Evolutionary conservation across 2,797 vertebrate genomes (phyloP).

Genomic region (Scyliorhinus canicula): DNA sequence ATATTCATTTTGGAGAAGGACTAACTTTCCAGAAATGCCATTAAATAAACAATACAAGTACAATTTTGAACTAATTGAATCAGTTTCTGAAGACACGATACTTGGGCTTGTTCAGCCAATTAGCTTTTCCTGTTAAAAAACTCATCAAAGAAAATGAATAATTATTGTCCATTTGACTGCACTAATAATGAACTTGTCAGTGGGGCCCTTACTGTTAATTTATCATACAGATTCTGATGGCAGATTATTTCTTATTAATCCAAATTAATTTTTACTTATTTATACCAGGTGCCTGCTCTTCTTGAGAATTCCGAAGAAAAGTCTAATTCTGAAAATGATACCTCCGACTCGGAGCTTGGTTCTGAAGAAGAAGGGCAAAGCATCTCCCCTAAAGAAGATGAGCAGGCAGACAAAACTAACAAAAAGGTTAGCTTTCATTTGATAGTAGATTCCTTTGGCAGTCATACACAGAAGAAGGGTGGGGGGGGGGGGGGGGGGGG

Average conservation of each 20-base stretch:
- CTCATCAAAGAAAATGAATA: neutral
- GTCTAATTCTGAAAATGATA: conserved; percentile 53
- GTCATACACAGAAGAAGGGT: too few relatives aligned
- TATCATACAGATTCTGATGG: neutral
- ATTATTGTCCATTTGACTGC: neutral
- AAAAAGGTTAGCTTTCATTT: conserved; percentile 70
- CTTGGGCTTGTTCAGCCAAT: neutral
- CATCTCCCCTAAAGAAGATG: conserved; percentile 48
- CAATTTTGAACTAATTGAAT: neutral
- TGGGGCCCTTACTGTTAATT: neutral
- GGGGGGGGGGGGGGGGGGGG: too few relatives aligned
- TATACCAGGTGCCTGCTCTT: conserved; percentile 72
- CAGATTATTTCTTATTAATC: neutral
- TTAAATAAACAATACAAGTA: neutral
- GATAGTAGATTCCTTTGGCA: neutral
- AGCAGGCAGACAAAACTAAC: conserved; percentile 52
- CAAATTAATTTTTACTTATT: neutral
- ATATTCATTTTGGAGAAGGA: neutral
- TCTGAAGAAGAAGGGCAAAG: conserved; percentile 53
- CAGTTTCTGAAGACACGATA: neutral
- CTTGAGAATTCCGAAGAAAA: conserved; percentile 58
- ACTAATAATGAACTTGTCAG: neutral
- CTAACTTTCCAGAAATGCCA: neutral
- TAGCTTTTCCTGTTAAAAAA: neutral
- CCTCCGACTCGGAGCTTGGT: conserved; percentile 47